Percentiles rank a stretch among this genome's conserved stretches.
phyloP scores from a whole-genome alignment of 2,113 vertebrate genomes.

The Formicarius rufipectus region DNA sequence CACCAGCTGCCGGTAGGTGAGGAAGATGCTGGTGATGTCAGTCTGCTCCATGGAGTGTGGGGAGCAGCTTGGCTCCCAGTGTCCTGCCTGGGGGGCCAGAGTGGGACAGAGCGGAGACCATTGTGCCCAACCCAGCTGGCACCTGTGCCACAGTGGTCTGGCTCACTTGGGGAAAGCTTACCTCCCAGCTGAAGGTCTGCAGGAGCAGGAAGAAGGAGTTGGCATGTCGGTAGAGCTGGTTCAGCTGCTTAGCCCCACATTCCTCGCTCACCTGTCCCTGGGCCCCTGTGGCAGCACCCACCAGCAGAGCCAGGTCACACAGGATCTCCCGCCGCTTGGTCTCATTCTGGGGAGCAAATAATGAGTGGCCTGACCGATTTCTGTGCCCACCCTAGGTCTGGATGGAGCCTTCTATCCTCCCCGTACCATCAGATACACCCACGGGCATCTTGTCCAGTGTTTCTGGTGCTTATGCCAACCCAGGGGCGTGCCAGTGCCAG shows the following conservation, averaged over 20 bases:
- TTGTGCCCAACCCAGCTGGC: neutral
- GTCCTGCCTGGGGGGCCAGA: neutral
- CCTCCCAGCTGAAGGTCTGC: slow-evolving; percentile 72
- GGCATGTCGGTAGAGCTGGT: slow-evolving; percentile 63
- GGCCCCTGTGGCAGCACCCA: slow-evolving; percentile 15
- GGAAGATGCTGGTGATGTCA: slow-evolving; percentile 61
- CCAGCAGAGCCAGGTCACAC: slow-evolving; percentile 57
- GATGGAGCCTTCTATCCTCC: neutral
- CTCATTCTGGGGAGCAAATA: slow-evolving; percentile 59
- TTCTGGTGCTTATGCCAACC: neutral
- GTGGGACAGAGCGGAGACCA: fast-evolving
- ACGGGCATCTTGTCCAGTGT: neutral
- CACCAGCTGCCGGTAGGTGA: slow-evolving; percentile 71
- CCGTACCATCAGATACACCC: neutral
- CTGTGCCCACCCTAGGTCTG: neutral
- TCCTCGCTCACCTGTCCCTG: slow-evolving; percentile 31
- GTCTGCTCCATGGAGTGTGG: slow-evolving; percentile 27
- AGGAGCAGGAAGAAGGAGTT: slow-evolving; percentile 68
- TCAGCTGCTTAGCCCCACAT: slow-evolving; percentile 54
- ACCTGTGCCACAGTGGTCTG: neutral
- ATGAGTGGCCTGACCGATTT: neutral
- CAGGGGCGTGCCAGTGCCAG: neutral
- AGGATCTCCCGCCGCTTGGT: slow-evolving; percentile 70
- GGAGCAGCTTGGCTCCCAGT: neutral
- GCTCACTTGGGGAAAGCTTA: neutral